Conservation (phyloP, 2,113 vertebrate genomes). For the Lepus timidus region DNA sequence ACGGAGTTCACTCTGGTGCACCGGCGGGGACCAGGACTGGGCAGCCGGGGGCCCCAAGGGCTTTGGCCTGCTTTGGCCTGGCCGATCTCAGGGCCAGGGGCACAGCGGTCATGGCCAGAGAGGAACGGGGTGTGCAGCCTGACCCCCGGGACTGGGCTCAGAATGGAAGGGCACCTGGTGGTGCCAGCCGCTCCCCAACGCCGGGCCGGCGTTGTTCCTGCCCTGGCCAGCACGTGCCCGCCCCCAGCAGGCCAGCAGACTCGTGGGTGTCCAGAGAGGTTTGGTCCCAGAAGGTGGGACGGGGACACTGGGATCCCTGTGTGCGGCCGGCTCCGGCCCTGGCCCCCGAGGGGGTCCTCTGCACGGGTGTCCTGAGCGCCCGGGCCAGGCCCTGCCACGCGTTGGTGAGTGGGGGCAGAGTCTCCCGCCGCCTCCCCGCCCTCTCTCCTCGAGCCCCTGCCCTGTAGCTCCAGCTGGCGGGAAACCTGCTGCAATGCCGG, state of each 20-base stretch:
- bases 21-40: background rate
- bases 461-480: background rate
- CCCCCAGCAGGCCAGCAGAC: fast-evolving
- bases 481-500: background rate
- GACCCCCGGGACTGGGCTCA: too few species aligned
- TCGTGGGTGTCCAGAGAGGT: fast-evolving
- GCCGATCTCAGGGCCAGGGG: fast-evolving
- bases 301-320: background rate
- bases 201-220: fast-evolving
- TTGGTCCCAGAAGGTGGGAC: background rate
- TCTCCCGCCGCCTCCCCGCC: background rate
- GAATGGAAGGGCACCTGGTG: fast-evolving
- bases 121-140: background rate
- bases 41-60: background rate
- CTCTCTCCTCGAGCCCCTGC: background rate
- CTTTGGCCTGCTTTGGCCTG: too few species aligned
- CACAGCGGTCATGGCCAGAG: fast-evolving
- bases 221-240: fast-evolving
- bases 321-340: background rate
- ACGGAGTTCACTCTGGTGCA: background rate
- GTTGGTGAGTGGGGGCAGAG: background rate
- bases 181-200: background rate
- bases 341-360: too few species aligned
- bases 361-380: background rate
- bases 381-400: too few species aligned